Evolutionary conservation across 2,797 vertebrate species (phyloP).

Genomic region (Tauraco hartlaubi): DNA sequence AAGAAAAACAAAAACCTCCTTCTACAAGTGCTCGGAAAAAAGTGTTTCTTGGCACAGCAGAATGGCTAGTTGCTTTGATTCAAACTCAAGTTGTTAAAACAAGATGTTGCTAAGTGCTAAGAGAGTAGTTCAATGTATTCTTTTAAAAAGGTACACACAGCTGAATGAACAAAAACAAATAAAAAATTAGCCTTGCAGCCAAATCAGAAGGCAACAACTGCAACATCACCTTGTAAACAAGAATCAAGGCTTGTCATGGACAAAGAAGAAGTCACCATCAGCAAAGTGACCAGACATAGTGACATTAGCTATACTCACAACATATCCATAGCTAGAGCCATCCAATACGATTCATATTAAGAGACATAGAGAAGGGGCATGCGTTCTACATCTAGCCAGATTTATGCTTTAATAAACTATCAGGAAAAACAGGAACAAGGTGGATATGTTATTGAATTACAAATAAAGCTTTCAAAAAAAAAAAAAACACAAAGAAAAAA

Average conservation of each 20-base stretch:
- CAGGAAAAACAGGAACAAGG: neutral
- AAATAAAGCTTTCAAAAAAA: neutral
- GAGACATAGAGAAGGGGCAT: neutral
- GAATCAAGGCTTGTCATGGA: neutral
- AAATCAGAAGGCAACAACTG: conserved; percentile 13
- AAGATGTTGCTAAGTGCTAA: conserved; percentile 12
- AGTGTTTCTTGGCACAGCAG: conserved; percentile 34
- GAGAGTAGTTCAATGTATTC: neutral
- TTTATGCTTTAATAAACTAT: neutral
- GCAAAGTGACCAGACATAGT: neutral
- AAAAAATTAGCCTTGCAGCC: neutral
- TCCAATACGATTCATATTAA: neutral
- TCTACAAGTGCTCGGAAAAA: neutral
- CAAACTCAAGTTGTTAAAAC: conserved; percentile 13
- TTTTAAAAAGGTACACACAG: neutral
- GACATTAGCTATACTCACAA: neutral
- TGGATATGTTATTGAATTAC: neutral
- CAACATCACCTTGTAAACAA: neutral
- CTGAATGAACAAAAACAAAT: neutral
- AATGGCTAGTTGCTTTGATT: conserved; percentile 12
- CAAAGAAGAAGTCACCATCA: neutral
- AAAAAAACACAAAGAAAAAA: too few relatives aligned
- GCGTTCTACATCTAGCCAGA: neutral
- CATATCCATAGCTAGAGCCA: neutral
- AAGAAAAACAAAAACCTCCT: neutral